Evolutionary conservation across 2,113 vertebrate species (phyloP), one percentile per base, ranked within the genome.

Genomic region (Gallinago paraguaiae): DNA sequence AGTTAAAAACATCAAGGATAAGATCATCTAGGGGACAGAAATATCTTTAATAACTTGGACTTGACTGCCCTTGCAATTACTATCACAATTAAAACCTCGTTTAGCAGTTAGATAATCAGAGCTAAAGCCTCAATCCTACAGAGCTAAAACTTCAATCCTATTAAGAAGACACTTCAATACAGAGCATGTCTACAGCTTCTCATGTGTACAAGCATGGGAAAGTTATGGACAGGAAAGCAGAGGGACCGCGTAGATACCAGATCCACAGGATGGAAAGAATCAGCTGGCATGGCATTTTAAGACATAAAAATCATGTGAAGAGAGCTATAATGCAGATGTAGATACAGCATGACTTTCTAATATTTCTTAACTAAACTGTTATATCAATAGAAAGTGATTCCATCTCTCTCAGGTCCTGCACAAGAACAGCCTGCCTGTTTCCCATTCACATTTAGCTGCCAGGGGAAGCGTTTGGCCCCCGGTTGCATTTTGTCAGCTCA

Each of bases 71-170:
- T 91, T 79, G 95, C 88, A 90, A 86, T 76, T 82, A 65, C 72
- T 64, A 83, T 28, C 72, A 88, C 76, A 86, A 88, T 94, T 94
- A 95, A 96, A 91, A 95, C 45, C 65, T 84, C 80, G 43, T 88
- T 95, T 68, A 95, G 69, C 79, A 64, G 85, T 83, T 80, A 81
- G 95, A 86, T 95, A 92, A 95, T 93, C 95, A 88, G 77, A 86
- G 86, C 82, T 96, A 94, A 95, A 94, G 57, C 65, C 82, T 84
- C 93, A 88, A 94, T 83, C 93, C 88, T 64, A 63, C 85, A 60
- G 60, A 86, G 90, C 82, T 96, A 87, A 90, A 94, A 88, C 57
- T 83, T 57, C 93, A 91, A 95, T 95, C 92, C 92, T 82, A 91
- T 95, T 96, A 96, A 96, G 92, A 94, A 82, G 80, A 82, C 45